Evolutionary conservation across 1,140 invertebrate species (phyloP), one percentile per base, ranked within the genome.

Genomic region (Lordiphosa mommai): DNA sequence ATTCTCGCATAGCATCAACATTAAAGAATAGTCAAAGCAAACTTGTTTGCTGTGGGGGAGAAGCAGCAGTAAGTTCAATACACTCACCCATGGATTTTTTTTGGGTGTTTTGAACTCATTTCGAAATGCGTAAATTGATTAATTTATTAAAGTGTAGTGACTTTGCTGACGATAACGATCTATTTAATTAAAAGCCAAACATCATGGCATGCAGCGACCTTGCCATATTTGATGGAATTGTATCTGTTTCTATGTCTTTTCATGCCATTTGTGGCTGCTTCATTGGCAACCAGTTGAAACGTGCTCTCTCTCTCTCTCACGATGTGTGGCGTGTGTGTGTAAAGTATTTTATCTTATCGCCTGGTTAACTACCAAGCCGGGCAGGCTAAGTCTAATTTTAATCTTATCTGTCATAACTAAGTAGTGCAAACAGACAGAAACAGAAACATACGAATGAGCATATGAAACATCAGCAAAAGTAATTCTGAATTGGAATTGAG

Each of bases 361-460:
- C 16, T 41, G 37, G 52, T 60, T 57, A 20, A 50, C 55, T n/a
- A n/a, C n/a, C 23, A 27, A 47, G 49, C 55, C 66, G 27, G 52
- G 4, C 72, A 20, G 61, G 51, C 71, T 82, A 77, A 76, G 67
- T 67, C 79, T 70, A 67, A 72, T 68, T 84, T 77, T 82, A 82
- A 82, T 82, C 77, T 82, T 82, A 82, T 82, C 77, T 77, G 68
- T 72, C 77, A 72, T 58, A 84, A 77, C 63, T 82, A 82, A 84
- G 77, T 84, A 84, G 63, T 84, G 64, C 76, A 82, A 82, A 82
- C 76, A 84, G 58, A 41, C 29, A 48, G 32, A 12, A 29, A 61
- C 43, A 61, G 60, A 51, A 61, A 79, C 56, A 27, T 27, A 27
- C n/a, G n/a, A n/a, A n/a, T n/a, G n/a, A n/a, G n/a, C n/a, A n/a